These are phyloP conservation scores for Zaprionus kolodkinae DNA, from an alignment of 1,140 invertebrate species.

Conservation along the genomic window DNA sequence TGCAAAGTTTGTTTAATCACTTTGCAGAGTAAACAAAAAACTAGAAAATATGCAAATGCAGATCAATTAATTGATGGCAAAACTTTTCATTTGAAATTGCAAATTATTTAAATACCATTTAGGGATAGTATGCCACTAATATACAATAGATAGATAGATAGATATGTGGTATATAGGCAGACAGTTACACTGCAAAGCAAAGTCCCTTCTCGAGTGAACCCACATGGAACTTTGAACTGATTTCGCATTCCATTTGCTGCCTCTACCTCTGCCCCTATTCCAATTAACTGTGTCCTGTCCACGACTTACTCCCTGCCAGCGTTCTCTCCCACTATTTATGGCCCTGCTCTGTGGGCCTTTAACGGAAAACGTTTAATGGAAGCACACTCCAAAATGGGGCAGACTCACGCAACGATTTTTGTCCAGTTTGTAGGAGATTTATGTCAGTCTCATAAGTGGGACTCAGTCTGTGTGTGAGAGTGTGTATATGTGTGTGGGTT, in stretches of 20 bases:
- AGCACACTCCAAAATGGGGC: constrained; percentile 32
- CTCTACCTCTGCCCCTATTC: not conserved
- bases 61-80: not conserved
- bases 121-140: not conserved
- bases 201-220: not conserved
- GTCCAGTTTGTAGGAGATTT: constrained; percentile 30
- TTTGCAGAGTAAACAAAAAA: constrained; percentile 15
- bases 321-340: constrained; percentile 32
- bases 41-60: constrained; percentile 4
- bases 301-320: not conserved
- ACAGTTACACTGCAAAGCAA: not conserved
- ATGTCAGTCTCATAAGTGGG: constrained; percentile 21
- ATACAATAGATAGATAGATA: not conserved
- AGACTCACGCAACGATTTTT: constrained; percentile 32
- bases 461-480: not conserved
- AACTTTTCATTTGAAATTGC: constrained; percentile 19
- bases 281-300: constrained; percentile 37
- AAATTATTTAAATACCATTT: not conserved
- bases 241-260: not conserved
- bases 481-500: constrained; percentile 5
- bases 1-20: constrained; percentile 20
- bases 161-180: no score
- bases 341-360: constrained; percentile 18
- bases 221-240: not conserved
- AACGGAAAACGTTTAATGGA: constrained; percentile 44